Base-by-base conservation (phyloP, 2,888 invertebrate genomes). In the Scrobipalpa atriplicella region DNA sequence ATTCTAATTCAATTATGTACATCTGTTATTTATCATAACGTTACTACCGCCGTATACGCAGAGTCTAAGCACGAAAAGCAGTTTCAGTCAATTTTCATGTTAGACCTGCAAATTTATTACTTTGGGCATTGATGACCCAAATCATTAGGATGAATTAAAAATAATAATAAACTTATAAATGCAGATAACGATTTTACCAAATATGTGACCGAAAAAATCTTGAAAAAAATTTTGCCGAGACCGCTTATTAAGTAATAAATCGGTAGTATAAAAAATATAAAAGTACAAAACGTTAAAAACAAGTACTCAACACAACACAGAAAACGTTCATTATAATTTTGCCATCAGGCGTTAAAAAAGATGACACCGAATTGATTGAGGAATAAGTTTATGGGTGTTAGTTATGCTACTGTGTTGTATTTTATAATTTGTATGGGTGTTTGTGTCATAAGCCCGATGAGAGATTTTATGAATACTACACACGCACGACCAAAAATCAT, bases 211-310 rank as follows among this genome's bases (percentile, higher is more conserved):
- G 18, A 38, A 58, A n/a, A 58, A 9, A 58, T 58, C 13, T n/a
- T 56, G 2, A 56, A 29, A 38, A 58, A 36, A 38, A 58, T 36
- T 38, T 58, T 38, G 54, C 29, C 11, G 41, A 38, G 21, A 41
- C 41, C 13, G 18, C 19, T n/a, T 29, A 29, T 13, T 9, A 9
- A 13, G 7, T 43, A 19, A 11, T 29, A 43, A 13, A 9, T 41
- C 18, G 19, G 13, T 21, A 62, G 41, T 43, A 62, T 47, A 47
- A 47, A 62, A 69, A 72, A 72, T 60, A 71, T 67, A 69, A 67
- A 62, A 62, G 62, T 62, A 62, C 7, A 62, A 62, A 62, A 47
- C 43, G 43, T 60, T 68, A 66, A 70, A 68, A 58, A 63, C 62
- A 68, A 60, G 29, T 38, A 58, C 58, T 29, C 29, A 65, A 72